Percentiles rank a stretch among this genome's conserved stretches.
These are phyloP conservation scores for Aradophagus sp. DNA, from an alignment of 1,140 invertebrate species.

Conservation along the genomic window DNA sequence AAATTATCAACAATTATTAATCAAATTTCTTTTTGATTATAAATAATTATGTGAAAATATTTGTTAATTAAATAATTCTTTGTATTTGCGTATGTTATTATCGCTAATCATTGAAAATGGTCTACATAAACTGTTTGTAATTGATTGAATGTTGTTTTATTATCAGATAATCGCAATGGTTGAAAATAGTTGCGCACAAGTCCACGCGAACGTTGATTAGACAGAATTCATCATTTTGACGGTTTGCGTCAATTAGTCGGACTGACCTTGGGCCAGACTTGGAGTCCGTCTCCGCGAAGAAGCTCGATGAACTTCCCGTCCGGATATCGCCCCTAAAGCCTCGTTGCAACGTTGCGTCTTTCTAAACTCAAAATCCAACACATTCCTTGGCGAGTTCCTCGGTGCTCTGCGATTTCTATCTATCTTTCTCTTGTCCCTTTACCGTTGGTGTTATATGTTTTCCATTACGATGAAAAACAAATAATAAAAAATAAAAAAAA, in stretches of 20 bases:
- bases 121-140: too few species aligned
- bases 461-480: too few species aligned
- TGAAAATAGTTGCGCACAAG: slow-evolving; percentile 9
- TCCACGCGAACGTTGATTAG: slow-evolving; percentile 18
- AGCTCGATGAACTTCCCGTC: slow-evolving; percentile 45
- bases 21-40: too few species aligned
- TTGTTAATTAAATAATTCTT: too few species aligned
- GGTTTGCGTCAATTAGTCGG: slow-evolving; percentile 42
- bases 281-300: slow-evolving; percentile 48
- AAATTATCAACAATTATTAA: too few species aligned
- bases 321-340: slow-evolving; percentile 40
- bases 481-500: too few species aligned
- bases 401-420: slow-evolving; percentile 44
- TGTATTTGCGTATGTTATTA: too few species aligned
- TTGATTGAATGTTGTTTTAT: too few species aligned
- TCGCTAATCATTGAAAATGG: too few species aligned
- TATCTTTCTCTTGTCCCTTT: slow-evolving; percentile 1
- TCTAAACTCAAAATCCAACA: slow-evolving; percentile 52
- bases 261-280: slow-evolving; percentile 52
- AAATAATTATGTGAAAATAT: too few species aligned
- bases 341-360: slow-evolving; percentile 43
- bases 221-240: slow-evolving; percentile 24
- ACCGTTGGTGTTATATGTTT: slow-evolving; percentile 7
- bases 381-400: slow-evolving; percentile 30
- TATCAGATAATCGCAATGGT: too few species aligned